A percentile compares a stretch with the other conserved stretches of the same genome.
These are phyloP conservation scores for Sebastes melanostomus DNA, from an alignment of 2,797 vertebrate genomes.

Conservation along the genomic window DNA sequence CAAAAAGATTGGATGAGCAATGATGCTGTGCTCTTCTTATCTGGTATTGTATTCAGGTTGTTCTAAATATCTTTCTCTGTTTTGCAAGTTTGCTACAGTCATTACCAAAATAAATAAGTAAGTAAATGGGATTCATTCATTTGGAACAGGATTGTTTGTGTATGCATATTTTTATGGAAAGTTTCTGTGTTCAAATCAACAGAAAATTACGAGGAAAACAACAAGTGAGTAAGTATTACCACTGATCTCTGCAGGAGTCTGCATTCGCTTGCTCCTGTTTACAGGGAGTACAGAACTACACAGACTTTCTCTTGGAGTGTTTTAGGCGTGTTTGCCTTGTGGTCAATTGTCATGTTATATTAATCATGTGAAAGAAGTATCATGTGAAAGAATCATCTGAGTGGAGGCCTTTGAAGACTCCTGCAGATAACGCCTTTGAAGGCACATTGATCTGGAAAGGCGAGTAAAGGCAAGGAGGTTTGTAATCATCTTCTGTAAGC, in stretches of 20 bases:
- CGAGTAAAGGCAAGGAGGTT: conserved; percentile 5
- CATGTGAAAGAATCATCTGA: conserved; percentile 18
- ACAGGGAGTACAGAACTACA: background rate
- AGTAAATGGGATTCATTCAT: background rate
- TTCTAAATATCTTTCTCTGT: background rate
- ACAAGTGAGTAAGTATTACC: background rate
- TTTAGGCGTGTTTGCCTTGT: conserved; percentile 9
- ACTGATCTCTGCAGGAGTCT: background rate
- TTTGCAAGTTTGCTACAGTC: background rate
- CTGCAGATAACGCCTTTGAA: conserved; percentile 7
- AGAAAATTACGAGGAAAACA: background rate
- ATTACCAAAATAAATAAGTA: background rate
- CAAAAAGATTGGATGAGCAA: background rate
- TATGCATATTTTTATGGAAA: background rate
- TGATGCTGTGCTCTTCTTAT: background rate
- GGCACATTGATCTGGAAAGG: conserved; percentile 16
- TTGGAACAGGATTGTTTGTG: background rate
- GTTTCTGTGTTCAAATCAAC: background rate
- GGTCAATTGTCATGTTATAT: conserved; percentile 39
- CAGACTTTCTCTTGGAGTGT: background rate
- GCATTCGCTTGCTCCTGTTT: too few relatives aligned
- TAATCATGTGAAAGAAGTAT: conserved; percentile 6
- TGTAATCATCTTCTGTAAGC: background rate
- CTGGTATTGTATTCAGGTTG: background rate
- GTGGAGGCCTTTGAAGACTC: conserved; percentile 23